These are phyloP conservation scores for Argyresthia albistria DNA, from an alignment of 2,888 invertebrate genomes.

Conservation along the genomic window DNA sequence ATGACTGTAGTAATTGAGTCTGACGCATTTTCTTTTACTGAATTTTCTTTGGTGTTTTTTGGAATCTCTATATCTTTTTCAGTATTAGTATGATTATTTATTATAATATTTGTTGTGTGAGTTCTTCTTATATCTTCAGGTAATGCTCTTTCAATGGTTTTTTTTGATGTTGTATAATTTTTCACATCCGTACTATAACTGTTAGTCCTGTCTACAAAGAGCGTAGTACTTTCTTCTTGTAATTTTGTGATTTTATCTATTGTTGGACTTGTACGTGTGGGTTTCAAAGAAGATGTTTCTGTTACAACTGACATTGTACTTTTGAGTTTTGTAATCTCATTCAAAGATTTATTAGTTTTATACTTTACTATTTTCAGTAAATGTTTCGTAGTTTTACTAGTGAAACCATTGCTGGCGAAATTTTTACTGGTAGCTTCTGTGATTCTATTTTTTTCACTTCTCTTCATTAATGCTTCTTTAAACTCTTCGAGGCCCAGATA, in stretches of 20 bases:
- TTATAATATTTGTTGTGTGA: neutral
- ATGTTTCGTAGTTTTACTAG: neutral
- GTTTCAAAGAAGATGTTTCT: too few species aligned
- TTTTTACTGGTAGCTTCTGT: too few species aligned
- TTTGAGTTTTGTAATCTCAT: too few species aligned
- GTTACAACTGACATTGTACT: too few species aligned
- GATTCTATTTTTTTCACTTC: neutral
- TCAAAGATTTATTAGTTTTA: too few species aligned
- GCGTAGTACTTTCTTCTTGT: neutral
- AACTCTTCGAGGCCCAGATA: conserved; percentile 41
- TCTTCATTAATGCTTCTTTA: conserved; percentile 17
- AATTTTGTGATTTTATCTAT: neutral
- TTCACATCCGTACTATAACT: too few species aligned
- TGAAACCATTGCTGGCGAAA: too few species aligned
- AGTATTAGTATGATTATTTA: neutral
- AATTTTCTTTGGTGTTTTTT: neutral
- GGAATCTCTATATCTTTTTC: conserved; percentile 3
- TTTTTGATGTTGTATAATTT: too few species aligned
- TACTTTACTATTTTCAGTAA: too few species aligned
- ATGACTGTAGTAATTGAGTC: conserved; percentile 4
- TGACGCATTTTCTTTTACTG: neutral
- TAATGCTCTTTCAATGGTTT: too few species aligned
- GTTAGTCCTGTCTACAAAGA: too few species aligned
- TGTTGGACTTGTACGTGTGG: neutral
- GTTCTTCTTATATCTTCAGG: too few species aligned